Evolutionary conservation across 1,140 invertebrate species (phyloP).

Genomic region (Zaprionus africanus): DNA sequence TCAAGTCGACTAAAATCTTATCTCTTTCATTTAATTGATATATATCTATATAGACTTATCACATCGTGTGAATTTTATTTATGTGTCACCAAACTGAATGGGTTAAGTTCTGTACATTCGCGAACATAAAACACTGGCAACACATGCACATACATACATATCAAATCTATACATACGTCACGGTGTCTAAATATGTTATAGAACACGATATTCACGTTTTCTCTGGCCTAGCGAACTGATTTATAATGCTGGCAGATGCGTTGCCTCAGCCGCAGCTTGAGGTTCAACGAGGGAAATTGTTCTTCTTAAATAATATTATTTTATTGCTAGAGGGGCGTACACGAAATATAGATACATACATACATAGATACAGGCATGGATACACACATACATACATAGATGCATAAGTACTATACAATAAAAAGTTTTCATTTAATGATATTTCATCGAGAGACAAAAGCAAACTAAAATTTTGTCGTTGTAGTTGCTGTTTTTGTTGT

Average conservation of each 20-base stretch:
- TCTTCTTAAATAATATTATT: slow-evolving; percentile 56
- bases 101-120: slow-evolving; percentile 54
- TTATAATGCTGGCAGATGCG: slow-evolving; percentile 63
- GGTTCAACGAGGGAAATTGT: slow-evolving; percentile 46
- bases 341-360: slow-evolving; percentile 13
- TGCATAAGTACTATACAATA: slow-evolving; percentile 60
- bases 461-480: slow-evolving; percentile 29
- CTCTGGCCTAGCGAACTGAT: slow-evolving; percentile 52
- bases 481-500: slow-evolving; percentile 23
- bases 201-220: slow-evolving; percentile 66
- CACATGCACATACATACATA: slow-evolving; percentile 30
- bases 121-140: slow-evolving; percentile 46
- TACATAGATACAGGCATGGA: slow-evolving; percentile 29
- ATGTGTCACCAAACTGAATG: slow-evolving; percentile 57
- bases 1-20: neutral
- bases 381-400: slow-evolving; percentile 40
- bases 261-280: slow-evolving; percentile 34
- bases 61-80: neutral
- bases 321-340: slow-evolving; percentile 54
- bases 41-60: neutral
- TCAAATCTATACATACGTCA: slow-evolving; percentile 37
- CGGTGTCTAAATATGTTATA: slow-evolving; percentile 41
- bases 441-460: slow-evolving; percentile 66
- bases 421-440: slow-evolving; percentile 76
- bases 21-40: neutral